phyloP scores from a whole-genome alignment of 2,797 vertebrate genomes.

The Hipposideros larvatus region DNA sequence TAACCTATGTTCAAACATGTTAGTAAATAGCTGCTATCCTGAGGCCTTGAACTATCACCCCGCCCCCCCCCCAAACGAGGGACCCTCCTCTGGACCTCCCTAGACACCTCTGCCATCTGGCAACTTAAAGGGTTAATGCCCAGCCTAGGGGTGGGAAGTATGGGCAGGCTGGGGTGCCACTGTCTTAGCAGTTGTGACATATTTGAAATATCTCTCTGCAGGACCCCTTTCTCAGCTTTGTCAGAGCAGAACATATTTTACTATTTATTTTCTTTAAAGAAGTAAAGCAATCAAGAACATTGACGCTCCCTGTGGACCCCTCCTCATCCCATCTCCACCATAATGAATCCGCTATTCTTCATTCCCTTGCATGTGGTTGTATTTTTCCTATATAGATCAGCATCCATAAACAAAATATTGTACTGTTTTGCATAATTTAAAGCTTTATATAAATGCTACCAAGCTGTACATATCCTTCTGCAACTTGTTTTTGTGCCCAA shows the following conservation, averaged over 20 bases:
- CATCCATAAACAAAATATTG: conserved; percentile 67
- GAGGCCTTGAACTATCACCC: neutral
- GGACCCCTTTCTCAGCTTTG: neutral
- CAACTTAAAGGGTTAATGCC: neutral
- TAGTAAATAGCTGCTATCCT: neutral
- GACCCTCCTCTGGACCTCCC: neutral
- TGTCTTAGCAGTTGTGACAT: neutral
- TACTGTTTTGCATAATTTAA: conserved; percentile 64
- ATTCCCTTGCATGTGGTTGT: conserved; percentile 23
- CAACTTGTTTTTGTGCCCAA: conserved; percentile 16
- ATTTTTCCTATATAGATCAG: conserved; percentile 67
- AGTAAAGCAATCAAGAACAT: neutral
- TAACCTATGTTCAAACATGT: neutral
- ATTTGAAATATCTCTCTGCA: neutral
- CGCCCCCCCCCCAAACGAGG: neutral
- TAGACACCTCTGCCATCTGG: neutral
- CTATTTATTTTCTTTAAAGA: conserved; percentile 53
- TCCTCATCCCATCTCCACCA: neutral
- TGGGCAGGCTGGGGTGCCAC: neutral
- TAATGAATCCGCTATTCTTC: conserved; percentile 19
- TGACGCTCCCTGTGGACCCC: neutral
- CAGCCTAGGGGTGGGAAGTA: neutral
- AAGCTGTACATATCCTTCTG: conserved; percentile 52
- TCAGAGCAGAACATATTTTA: conserved; percentile 9
- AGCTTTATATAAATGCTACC: conserved; percentile 47